Conservation (phyloP, 2,888 invertebrate genomes). For the Tachina lurida region DNA sequence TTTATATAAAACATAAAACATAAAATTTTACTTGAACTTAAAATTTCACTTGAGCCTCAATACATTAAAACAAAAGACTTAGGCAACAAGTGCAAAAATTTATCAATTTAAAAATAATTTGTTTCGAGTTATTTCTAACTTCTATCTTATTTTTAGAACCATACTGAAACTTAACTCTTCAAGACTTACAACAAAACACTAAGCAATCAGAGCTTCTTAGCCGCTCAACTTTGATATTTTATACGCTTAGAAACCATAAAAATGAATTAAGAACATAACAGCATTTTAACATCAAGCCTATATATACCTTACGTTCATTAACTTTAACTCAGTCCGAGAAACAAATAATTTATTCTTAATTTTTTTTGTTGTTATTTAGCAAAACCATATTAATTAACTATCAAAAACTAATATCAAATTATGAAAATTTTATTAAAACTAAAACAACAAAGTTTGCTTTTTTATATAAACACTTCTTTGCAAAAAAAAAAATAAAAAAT, state of each 20-base stretch:
- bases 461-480: neutral
- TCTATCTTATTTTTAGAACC: neutral
- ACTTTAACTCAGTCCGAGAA: neutral
- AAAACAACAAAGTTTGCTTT: neutral
- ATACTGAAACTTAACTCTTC: conserved; percentile 1
- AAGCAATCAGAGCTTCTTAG: neutral
- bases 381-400: too few relatives aligned
- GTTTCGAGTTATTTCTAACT: neutral
- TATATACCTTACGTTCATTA: conserved; percentile 1
- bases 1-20: too few relatives aligned
- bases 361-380: too few relatives aligned
- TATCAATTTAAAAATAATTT: neutral
- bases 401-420: too few relatives aligned
- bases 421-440: too few relatives aligned
- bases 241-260: conserved; percentile 22
- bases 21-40: too few relatives aligned
- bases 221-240: conserved; percentile 51
- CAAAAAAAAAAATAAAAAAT: neutral
- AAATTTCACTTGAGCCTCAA: too few relatives aligned
- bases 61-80: too few relatives aligned
- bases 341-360: too few relatives aligned
- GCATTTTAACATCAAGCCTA: neutral
- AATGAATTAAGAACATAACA: neutral
- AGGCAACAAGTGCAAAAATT: neutral
- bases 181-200: neutral